Base-by-base conservation (phyloP, 64 coral and sea anemone species). In the Anthopleura sola region DNA sequence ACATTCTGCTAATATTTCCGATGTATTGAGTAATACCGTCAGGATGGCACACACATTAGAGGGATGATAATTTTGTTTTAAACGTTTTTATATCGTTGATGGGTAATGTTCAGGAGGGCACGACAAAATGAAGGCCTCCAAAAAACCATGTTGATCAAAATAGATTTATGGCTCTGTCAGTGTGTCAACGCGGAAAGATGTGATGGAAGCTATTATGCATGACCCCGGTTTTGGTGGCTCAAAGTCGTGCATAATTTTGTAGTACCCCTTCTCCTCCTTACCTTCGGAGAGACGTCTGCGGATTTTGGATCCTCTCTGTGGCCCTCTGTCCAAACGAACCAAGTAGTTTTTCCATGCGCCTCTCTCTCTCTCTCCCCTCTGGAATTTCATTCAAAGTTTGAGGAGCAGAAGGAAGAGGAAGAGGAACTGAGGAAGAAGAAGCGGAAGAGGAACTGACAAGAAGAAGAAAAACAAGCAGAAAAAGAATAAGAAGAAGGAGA, bases 1-100 rank as follows among this genome's bases (percentile, higher is more conserved):
- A 71, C 66, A 32, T 71, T 33, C 29, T 71, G 16, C 29, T 71
- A 36, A 71, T 71, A 71, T 71, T 71, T 71, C 66, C 66, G 66
- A 71, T 32, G 66, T 71, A 71, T 34, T 71, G 66, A 71, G 66
- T 71, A 71, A 36, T 71, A 16, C 66, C n/a, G 31, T 34, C 66
- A 2, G 29, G 66, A 31, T 71, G 28, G 66, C 66, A 71, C n/a
- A 71, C 66, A 71, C 14, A 71, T 34, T 71, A 33, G 9, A 33
- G 14, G 29, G 66, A 18, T 71, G n/a, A 71, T 31, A 32, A 71
- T 71, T 33, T 71, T 17, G 66, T 71, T 28, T 71, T 71, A 71
- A 71, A 32, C 26, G 58, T 32, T 14, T 32, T 62, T 26, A n/a
- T 28, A 62, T 62, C 58, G n/a, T 23, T 62, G 58, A 62, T 62